Evolutionary conservation across 1,140 invertebrate species (phyloP).

Genomic region (Aphaenogaster rudis): DNA sequence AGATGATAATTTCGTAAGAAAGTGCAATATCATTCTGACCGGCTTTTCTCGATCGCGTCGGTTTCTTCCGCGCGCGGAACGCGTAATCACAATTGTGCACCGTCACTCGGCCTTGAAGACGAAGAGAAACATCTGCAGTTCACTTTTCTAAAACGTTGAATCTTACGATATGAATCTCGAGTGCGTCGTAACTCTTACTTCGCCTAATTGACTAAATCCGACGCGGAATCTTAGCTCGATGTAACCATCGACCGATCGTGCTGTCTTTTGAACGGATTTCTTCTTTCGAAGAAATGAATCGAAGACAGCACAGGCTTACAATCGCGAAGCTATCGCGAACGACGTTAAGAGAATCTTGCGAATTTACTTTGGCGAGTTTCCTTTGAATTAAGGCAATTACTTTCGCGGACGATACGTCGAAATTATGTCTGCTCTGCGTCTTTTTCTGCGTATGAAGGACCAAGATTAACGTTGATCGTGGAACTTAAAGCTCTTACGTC

Average conservation of each 20-base stretch:
- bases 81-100: not conserved
- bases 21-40: not conserved
- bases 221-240: not conserved
- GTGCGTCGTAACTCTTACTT: not conserved
- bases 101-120: not conserved
- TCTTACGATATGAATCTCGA: conserved; percentile 33
- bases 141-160: not conserved
- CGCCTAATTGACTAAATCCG: not conserved
- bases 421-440: not conserved
- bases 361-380: not conserved
- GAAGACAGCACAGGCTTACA: not conserved
- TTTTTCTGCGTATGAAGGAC: conserved; percentile 1
- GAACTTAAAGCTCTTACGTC: not conserved
- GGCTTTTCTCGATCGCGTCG: conserved; percentile 16
- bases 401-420: not conserved
- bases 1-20: conserved; percentile 14
- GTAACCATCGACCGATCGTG: not conserved
- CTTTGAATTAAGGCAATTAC: not conserved
- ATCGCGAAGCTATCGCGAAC: not conserved
- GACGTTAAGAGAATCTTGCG: conserved; percentile 13
- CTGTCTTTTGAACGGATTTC: not conserved
- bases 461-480: conserved; percentile 25
- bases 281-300: not conserved
- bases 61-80: not conserved
- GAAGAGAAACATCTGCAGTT: not conserved